These are phyloP conservation scores for Reticulitermes lucifugus DNA, from an alignment of 2,888 invertebrate species.

Conservation along the genomic window DNA sequence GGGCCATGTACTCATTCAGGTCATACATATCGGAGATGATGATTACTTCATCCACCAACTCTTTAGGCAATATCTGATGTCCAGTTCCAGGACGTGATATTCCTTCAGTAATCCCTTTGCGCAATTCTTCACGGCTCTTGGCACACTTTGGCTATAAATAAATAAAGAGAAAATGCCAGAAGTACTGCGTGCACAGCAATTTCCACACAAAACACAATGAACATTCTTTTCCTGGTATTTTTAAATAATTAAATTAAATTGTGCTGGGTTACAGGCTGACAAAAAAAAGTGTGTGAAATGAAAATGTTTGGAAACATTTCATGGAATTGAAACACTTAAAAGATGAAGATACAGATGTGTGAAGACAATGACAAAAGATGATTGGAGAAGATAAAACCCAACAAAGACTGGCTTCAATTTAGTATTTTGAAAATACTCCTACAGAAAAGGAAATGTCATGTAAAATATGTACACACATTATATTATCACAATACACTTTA, in stretches of 20 bases:
- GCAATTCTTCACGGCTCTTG: slow-evolving; percentile 83
- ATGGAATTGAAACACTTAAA: neutral
- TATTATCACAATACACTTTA: too few species aligned
- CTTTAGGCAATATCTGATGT: slow-evolving; percentile 81
- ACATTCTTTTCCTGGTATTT: neutral
- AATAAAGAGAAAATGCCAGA: neutral
- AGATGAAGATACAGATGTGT: neutral
- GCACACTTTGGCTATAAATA: slow-evolving; percentile 79
- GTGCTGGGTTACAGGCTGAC: too few species aligned
- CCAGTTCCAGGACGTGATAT: slow-evolving; percentile 80
- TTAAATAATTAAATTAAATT: too few species aligned
- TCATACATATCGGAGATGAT: slow-evolving; percentile 96
- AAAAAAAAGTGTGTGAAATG: too few species aligned
- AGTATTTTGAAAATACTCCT: too few species aligned
- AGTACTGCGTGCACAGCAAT: slow-evolving; percentile 41
- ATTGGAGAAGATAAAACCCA: too few species aligned
- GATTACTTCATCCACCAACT: slow-evolving; percentile 91
- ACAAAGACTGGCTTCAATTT: too few species aligned
- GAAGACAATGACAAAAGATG: neutral
- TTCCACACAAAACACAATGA: slow-evolving; percentile 20
- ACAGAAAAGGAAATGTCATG: too few species aligned
- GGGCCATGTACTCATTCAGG: slow-evolving; percentile 89
- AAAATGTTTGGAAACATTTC: too few species aligned
- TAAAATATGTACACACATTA: too few species aligned
- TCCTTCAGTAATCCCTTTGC: slow-evolving; percentile 82